Base-by-base conservation (phyloP, 2,113 vertebrate species). In the Burhinus bistriatus region DNA sequence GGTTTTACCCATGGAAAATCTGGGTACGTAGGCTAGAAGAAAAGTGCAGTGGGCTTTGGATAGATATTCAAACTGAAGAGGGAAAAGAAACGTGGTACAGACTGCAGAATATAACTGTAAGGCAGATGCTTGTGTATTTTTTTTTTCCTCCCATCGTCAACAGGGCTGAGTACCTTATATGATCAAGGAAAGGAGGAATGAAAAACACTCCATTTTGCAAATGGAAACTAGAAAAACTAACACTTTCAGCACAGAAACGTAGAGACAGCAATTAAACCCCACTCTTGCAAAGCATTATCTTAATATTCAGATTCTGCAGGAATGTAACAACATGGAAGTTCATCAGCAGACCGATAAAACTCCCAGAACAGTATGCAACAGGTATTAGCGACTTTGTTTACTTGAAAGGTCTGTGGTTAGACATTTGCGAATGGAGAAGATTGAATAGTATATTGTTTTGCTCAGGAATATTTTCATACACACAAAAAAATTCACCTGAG, bases 301-400 rank as follows among this genome's bases (percentile, higher is more conserved):
- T 69, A 52, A 88, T 12, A 3, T 65, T 62, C 55, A n/a, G 40
- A 40, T 66, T 82, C 52, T 71, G 12, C 58, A 58, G 38, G 27
- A 70, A 25, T 44, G 16, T 26, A 76, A 15, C 15, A 45, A 59
- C 10, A 32, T 6, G 4, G 8, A 69, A 59, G 14, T 42, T 79
- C 27, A 59, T 13, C 30, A 65, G 51, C 27, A 38, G n/a, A 30
- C 6, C 11, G 2, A 8, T 40, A 27, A 45, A 62, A 29, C 27
- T 51, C 42, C 20, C 38, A 58, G 8, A 23, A 20, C 1, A 44
- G 4, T 1, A 0, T 8, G 5, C 64, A 55, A 55, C 9, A n/a
- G 57, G 15, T 65, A 54, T 38, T 64, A 69, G 15, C 10, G 29
- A 30, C 13, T 44, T 66, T 29, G 19, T 32, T 91, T 72, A 32